Conservation (phyloP, 2,113 vertebrate species). For the Gallinago jamesoni region DNA sequence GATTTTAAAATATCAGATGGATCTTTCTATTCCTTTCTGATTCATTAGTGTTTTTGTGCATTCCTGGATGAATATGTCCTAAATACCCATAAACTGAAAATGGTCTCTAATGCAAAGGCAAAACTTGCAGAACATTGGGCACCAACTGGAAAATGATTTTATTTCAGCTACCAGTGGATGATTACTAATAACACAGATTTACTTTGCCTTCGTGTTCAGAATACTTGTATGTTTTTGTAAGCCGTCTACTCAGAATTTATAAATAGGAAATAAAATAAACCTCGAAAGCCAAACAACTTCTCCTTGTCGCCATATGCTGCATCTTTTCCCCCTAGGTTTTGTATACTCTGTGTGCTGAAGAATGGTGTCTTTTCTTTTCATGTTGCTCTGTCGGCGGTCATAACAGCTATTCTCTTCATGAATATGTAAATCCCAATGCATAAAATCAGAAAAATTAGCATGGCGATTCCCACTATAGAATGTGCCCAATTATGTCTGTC, state of each 20-base stretch:
- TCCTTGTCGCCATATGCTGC: conserved; percentile 57
- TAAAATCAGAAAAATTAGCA: conserved; percentile 74
- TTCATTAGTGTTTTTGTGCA: neutral
- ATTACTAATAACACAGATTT: conserved; percentile 27
- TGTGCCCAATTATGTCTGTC: conserved; percentile 51
- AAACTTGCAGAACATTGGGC: conserved; percentile 32
- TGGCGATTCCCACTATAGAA: conserved; percentile 47
- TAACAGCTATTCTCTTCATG: conserved; percentile 77
- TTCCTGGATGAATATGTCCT: neutral
- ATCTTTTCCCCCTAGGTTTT: conserved; percentile 54
- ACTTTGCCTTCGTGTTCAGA: conserved; percentile 12
- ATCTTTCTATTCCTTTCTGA: neutral
- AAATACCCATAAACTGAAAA: neutral
- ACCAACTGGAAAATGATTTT: conserved; percentile 44
- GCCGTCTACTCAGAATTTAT: conserved; percentile 32
- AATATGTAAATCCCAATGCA: conserved; percentile 79
- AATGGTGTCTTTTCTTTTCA: conserved; percentile 67
- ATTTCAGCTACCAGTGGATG: neutral
- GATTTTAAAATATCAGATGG: neutral
- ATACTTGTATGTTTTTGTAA: conserved; percentile 42
- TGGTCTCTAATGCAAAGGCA: neutral
- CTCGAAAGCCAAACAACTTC: conserved; percentile 41
- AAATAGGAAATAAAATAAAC: conserved; percentile 60
- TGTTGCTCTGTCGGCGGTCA: conserved; percentile 70
- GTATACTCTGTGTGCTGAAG: conserved; percentile 36